phyloP scores from a whole-genome alignment of 2,888 invertebrate genomes.

The Drosophila kanekoi region DNA sequence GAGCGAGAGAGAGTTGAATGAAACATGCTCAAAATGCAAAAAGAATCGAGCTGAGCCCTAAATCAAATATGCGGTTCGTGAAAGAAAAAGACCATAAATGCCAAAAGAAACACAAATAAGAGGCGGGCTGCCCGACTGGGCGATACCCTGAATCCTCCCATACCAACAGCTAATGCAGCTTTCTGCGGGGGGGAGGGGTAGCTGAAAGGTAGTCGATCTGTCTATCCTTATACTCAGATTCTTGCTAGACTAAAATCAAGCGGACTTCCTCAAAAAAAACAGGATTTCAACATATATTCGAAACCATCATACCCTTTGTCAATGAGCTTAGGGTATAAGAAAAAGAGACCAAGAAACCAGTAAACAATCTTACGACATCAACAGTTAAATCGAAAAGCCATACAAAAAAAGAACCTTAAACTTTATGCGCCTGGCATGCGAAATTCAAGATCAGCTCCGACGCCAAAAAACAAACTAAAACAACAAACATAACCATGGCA shows the following conservation, averaged over 20 bases:
- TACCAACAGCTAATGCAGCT: too few relatives aligned
- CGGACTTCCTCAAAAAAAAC: too few relatives aligned
- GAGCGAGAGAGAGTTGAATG: not conserved
- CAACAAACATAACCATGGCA: constrained; percentile 18
- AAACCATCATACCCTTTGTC: too few relatives aligned
- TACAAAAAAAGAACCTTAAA: constrained; percentile 38
- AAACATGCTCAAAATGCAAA: constrained; percentile 29
- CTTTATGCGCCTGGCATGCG: constrained; percentile 68
- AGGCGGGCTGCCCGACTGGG: too few relatives aligned
- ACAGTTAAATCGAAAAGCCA: constrained; percentile 44
- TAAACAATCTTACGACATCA: constrained; percentile 33
- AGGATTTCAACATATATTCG: too few relatives aligned
- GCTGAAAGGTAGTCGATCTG: too few relatives aligned
- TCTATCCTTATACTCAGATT: too few relatives aligned
- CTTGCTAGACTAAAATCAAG: too few relatives aligned
- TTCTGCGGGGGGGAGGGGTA: too few relatives aligned
- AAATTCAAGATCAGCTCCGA: constrained; percentile 70
- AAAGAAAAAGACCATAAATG: constrained; percentile 32
- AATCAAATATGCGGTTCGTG: constrained; percentile 49
- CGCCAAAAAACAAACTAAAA: constrained; percentile 9
- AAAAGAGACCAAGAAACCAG: constrained; percentile 7
- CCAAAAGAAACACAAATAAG: constrained; percentile 10
- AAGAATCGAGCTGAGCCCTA: constrained; percentile 12
- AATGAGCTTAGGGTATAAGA: not conserved
- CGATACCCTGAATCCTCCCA: too few relatives aligned